Base-by-base conservation (phyloP, 2,113 vertebrate genomes). In the Ia io region DNA sequence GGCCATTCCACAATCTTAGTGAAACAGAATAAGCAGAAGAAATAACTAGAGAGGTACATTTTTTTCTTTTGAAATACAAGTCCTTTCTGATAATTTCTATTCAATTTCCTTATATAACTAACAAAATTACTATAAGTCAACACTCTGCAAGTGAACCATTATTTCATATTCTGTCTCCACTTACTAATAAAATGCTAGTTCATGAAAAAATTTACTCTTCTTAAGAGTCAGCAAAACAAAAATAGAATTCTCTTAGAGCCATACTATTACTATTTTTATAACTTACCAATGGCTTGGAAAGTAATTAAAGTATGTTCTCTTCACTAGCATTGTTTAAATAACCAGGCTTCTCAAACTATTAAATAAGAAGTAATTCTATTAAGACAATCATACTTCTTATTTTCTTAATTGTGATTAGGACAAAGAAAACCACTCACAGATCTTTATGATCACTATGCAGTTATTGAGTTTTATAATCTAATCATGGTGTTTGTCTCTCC, bases 21-120 rank as follows among this genome's bases (percentile, higher is more conserved):
- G 44, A 53, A 90, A 74, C 0, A 73, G 12, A 63, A 82, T 47
- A 71, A 92, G 17, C 35, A 84, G 17, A 90, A 96, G 35, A 23
- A 5, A 84, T 71, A 40, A 80, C 13, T 53, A 93, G 22, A 37
- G 3, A 86, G 17, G 44, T 9, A 69, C 2, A 74, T 25, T 59
- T n/a, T 85, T 88, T 93, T 67, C 78, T 82, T 87, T 70, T 42
- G 35, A 92, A 92, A 88, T 91, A 56, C 3, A 92, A 67, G 12
- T 28, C 14, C 10, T 78, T 71, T 90, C 44, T 94, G 53, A 44
- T 63, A 42, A 91, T 71, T 71, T 51, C 93, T 42, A 85, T 17
- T 83, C 82, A n/a, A 79, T 47, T 95, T 91, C 69, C 17, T 65
- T 92, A 85, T 9, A 69, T 25, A 74, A 74, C 18, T 93, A 86